These are phyloP conservation scores for Falco berigora DNA, from an alignment of 2,797 vertebrate genomes.

Conservation along the genomic window DNA sequence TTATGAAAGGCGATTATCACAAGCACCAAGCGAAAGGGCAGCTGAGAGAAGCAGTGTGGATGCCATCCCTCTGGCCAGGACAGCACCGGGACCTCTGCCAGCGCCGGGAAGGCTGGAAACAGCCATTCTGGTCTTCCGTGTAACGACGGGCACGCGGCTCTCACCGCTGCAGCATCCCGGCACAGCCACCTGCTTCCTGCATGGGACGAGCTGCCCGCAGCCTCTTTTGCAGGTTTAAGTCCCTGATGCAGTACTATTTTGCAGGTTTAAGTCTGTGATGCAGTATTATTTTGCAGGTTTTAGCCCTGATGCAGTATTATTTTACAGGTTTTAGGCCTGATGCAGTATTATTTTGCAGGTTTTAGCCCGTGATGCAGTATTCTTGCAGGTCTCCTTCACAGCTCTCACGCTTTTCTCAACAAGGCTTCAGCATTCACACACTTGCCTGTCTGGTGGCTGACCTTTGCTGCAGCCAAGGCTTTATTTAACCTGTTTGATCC, in stretches of 20 bases:
- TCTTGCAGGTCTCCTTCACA: background rate
- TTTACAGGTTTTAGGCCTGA: no score
- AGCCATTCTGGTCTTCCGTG: background rate
- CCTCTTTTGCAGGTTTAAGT: background rate
- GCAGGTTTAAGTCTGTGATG: no score
- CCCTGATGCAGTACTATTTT: no score
- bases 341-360: no score
- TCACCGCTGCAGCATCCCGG: background rate
- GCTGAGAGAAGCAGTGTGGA: background rate
- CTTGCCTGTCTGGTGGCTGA: no score
- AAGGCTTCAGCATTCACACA: no score
- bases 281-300: no score
- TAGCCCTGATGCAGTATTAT: no score
- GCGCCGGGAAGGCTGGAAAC: accelerated
- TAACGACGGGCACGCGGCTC: accelerated
- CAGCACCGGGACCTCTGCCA: background rate
- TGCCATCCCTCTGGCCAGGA: accelerated
- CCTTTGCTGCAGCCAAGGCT: no score
- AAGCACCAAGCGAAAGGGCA: background rate
- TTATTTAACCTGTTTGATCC: no score
- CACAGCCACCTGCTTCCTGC: background rate
- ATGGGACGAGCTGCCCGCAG: background rate
- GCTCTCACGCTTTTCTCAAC: no score
- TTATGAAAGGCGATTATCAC: background rate
- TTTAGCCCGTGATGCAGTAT: no score